Conservation (phyloP, 2,888 invertebrate species). For the Synergus gifuensis region DNA sequence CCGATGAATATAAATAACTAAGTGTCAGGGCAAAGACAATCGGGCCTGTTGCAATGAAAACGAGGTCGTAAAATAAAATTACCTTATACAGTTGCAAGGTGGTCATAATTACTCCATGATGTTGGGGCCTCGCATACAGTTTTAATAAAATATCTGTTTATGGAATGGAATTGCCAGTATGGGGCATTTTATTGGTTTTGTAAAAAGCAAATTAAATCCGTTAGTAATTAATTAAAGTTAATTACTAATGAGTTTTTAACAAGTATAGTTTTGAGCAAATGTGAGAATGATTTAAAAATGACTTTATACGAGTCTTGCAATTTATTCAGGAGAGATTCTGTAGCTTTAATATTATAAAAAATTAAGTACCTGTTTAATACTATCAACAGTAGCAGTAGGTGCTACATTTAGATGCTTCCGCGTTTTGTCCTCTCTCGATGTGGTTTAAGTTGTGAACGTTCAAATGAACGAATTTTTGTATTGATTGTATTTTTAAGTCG, state of each 20-base stretch:
- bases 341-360: no score
- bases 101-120: conserved; percentile 33
- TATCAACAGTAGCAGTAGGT: no score
- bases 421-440: no score
- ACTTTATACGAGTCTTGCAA: not conserved
- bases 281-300: not conserved
- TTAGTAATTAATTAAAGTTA: not conserved
- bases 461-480: no score
- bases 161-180: not conserved
- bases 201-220: not conserved
- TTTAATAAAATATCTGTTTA: conserved; percentile 37
- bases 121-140: conserved; percentile 8
- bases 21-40: conserved; percentile 42
- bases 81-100: conserved; percentile 33
- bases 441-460: no score
- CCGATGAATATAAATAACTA: conserved; percentile 43
- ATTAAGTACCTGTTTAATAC: no score
- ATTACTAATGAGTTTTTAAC: not conserved
- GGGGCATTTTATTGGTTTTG: conserved; percentile 3
- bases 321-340: no score
- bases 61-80: conserved; percentile 40
- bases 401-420: no score
- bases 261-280: not conserved
- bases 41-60: conserved; percentile 33
- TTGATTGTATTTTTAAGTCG: no score